Conservation (phyloP, 2,888 invertebrate species). For the Sacculina carcini region DNA sequence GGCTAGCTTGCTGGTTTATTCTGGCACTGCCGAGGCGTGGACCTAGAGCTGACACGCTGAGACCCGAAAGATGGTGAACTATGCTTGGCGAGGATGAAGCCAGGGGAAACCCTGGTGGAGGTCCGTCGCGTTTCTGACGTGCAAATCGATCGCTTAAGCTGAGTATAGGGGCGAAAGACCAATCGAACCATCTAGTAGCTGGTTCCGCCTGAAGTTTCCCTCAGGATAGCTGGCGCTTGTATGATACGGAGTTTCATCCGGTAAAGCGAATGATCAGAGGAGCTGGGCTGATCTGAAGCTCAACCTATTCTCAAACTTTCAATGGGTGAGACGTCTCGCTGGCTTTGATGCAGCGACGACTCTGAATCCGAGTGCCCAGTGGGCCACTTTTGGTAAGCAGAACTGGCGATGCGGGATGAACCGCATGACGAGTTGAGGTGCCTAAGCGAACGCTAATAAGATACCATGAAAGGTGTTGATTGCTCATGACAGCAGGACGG, state of each 20-base stretch:
- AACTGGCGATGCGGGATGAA: conserved; percentile 53
- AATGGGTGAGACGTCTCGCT: conserved; percentile 41
- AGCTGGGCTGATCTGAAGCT: too few relatives aligned
- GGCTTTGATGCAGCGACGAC: too few relatives aligned
- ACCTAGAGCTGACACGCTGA: conserved; percentile 37
- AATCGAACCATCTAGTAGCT: conserved; percentile 53
- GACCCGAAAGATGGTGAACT: conserved; percentile 48
- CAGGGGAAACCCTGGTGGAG: conserved; percentile 41
- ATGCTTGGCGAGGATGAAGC: conserved; percentile 40
- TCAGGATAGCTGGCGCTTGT: conserved; percentile 37
- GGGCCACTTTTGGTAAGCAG: conserved; percentile 48
- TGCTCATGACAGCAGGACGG: conserved; percentile 7
- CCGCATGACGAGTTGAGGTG: conserved; percentile 40
- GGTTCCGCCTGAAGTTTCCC: conserved; percentile 48
- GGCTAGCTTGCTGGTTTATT: conserved; percentile 23
- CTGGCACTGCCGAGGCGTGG: conserved; percentile 21
- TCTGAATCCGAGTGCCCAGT: too few relatives aligned
- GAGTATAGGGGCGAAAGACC: conserved; percentile 37
- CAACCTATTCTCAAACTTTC: conserved; percentile 50
- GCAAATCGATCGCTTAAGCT: conserved; percentile 55
- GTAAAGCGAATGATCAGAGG: too few relatives aligned
- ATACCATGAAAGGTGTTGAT: conserved; percentile 31
- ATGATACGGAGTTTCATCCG: conserved; percentile 36
- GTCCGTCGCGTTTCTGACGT: conserved; percentile 46
- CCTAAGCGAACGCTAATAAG: conserved; percentile 32